Base-by-base conservation (phyloP, 2,888 invertebrate genomes). In the Pteria penguin region DNA sequence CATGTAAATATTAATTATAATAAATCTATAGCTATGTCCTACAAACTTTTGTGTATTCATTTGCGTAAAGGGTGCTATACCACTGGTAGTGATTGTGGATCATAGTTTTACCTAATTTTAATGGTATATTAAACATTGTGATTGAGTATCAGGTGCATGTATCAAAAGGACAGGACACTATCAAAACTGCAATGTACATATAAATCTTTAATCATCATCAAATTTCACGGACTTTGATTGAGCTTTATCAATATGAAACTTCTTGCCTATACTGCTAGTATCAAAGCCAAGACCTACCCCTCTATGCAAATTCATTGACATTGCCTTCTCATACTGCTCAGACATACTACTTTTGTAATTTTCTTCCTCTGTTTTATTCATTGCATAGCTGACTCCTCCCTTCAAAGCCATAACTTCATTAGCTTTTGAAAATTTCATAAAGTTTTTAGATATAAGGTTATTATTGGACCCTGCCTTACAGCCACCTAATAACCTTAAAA, bases 251-350 rank as follows among this genome's bases (percentile, higher is more conserved):
- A 89, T 89, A 62, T 86, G 80, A 69, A 89, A 88, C 65, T 84
- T 88, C 72, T 89, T 89, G 5, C 86, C 85, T 27, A 79, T 85
- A 14, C 81, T 82, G 5, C 85, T 84, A 66, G 82, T 79, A 54
- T 79, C 78, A 79, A 84, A 89, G 3, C 89, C 89, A 14, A 89
- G 72, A 4, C 89, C 89, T 22, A 82, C 33, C 2, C 88, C 88
- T 63, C 82, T 78, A 36, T 86, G 82, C 26, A 86, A 73, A 57
- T 84, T 87, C 65, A 83, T 80, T 5, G 77, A 29, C 78, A 86
- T 72, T 0, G 89, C 88, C 32, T 78, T 81, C 26, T 86, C 82
- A 77, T 83, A 89, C 33, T 88, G 84, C n/a, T 79, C 78, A 29
- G 85, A 87, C 54, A 89, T 76, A 14, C 78, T 75, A 26, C 78